Conservation (phyloP, 2,113 vertebrate genomes). For the Scortum barcoo region DNA sequence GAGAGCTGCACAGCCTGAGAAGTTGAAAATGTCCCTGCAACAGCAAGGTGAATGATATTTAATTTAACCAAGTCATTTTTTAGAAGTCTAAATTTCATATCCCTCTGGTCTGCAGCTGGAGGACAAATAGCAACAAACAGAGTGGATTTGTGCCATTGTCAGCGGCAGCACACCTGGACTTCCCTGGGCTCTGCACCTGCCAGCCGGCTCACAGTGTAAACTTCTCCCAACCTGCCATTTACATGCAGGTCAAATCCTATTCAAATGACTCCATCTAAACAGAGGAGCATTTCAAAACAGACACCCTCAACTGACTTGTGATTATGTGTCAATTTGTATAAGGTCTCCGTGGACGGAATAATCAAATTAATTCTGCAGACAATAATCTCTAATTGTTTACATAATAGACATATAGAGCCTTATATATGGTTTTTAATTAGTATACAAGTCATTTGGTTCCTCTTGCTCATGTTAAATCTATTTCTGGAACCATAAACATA, state of each 20-base stretch:
- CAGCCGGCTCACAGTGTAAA: conserved; percentile 70
- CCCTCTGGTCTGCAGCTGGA: conserved; percentile 19
- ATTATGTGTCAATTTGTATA: conserved; percentile 75
- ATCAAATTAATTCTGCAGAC: conserved; percentile 59
- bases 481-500: conserved; percentile 60
- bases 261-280: conserved; percentile 83
- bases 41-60: background rate
- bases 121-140: conserved; percentile 43
- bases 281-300: conserved; percentile 77
- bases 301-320: conserved; percentile 58
- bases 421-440: background rate
- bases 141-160: conserved; percentile 54
- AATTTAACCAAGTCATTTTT: conserved; percentile 16
- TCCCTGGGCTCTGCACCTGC: conserved; percentile 74
- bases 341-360: conserved; percentile 58
- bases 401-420: conserved; percentile 14
- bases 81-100: conserved; percentile 13
- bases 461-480: conserved; percentile 33
- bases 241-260: conserved; percentile 84
- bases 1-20: background rate
- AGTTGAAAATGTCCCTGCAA: conserved; percentile 5
- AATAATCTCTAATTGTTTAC: conserved; percentile 39
- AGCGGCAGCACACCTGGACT: conserved; percentile 69
- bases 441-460: conserved; percentile 6
- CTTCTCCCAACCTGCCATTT: conserved; percentile 76